Base-by-base conservation (phyloP, 1,140 invertebrate genomes). In the Lucilia cuprina region DNA sequence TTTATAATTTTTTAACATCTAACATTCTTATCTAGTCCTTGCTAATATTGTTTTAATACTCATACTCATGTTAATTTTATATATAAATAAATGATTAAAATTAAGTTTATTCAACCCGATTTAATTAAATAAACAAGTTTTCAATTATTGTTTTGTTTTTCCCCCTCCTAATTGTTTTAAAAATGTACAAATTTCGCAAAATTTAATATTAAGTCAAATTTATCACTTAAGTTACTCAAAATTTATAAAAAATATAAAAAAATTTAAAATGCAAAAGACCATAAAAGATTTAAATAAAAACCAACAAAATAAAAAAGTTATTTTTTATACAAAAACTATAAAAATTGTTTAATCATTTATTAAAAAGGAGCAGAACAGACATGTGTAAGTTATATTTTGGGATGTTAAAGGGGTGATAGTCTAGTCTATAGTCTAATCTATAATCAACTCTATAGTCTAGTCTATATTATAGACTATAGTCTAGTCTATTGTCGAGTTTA, bases 161-260 rank as follows among this genome's bases (percentile, higher is more conserved):
- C n/a, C n/a, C n/a, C n/a, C n/a, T 5, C 5, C 5, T 2, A 78
- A 78, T 78, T 74, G 19, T 25, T 41, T 21, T 21, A n/a, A 4
- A 78, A 78, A 41, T 47, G 41, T 78, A 41, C 30, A 78, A 78
- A 41, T 78, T 35, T 78, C 75, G 75, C 75, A 35, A 78, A 30
- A 35, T 70, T 60, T 70, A 70, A 70, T 70, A 5, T 17, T 70
- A 70, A 70, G 65, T 70, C 0, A 60, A 17, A 60, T 4, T 70
- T 21, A 70, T 70, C 25, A 70, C 25, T 70, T 70, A 70, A 70
- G 65, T 70, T 70, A 70, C 65, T 70, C 19, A 70, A 70, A 70
- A 70, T 70, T 70, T 60, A 60, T 60, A n/a, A 17, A 60, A 14
- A 14, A 13, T 60, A 60, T 14, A 60, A 60, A 60, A 12, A 70